A percentile compares a stretch with the other conserved stretches of the same genome.
Conservation (phyloP, 2,797 vertebrate species). For the Anguilla anguilla region DNA sequence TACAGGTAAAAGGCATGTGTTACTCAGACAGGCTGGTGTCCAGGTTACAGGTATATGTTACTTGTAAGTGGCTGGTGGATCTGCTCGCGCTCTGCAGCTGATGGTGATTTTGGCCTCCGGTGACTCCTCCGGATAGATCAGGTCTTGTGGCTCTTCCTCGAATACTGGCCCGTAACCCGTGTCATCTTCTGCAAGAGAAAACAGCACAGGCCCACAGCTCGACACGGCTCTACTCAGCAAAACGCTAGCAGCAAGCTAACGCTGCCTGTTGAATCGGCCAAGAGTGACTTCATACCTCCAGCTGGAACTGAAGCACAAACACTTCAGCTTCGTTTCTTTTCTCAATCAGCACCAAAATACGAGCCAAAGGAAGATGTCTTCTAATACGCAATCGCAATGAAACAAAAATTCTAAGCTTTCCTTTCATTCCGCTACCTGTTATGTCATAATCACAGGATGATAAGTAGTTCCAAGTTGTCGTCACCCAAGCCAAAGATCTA, state of each 20-base stretch:
- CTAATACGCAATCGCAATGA: background rate
- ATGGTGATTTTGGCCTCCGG: constrained; percentile 91
- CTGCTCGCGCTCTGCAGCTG: constrained; percentile 92
- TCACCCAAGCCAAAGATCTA: background rate
- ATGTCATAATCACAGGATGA: background rate
- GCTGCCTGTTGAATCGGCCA: background rate
- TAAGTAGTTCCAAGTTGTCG: background rate
- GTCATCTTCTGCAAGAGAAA: constrained; percentile 79
- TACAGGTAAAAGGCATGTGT: no score
- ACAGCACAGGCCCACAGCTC: background rate
- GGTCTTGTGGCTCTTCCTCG: constrained; percentile 95
- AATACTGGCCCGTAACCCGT: constrained; percentile 96
- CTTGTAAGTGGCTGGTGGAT: constrained; percentile 91
- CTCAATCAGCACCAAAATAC: background rate
- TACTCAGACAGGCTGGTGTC: no score
- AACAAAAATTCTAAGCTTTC: background rate
- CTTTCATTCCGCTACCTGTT: background rate
- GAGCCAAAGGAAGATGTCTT: background rate
- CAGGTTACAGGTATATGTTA: constrained; percentile 53
- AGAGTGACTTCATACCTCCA: background rate
- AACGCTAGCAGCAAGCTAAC: background rate
- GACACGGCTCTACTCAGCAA: background rate
- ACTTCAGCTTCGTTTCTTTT: background rate
- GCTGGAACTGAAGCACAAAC: background rate
- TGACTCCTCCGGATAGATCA: constrained; percentile 92